phyloP scores from a whole-genome alignment of 1,140 invertebrate genomes.

The Pantala flavescens region DNA sequence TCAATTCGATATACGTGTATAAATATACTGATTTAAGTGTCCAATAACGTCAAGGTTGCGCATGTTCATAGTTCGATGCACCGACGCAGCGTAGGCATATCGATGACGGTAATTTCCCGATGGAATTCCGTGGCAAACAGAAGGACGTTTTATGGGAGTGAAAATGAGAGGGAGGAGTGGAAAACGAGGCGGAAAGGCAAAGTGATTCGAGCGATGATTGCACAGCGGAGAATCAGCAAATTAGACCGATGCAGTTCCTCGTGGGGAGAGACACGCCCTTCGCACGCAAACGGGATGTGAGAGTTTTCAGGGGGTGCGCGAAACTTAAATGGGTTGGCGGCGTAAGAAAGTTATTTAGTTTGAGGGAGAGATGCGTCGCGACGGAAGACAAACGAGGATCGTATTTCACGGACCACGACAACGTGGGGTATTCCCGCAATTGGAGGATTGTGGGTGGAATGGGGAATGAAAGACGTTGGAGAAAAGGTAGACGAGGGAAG shows the following conservation, averaged over 20 bases:
- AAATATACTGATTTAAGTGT: too few relatives aligned
- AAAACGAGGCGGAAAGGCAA: background rate
- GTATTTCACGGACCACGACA: background rate
- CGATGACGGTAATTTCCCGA: too few relatives aligned
- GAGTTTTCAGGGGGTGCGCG: background rate
- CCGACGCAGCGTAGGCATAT: too few relatives aligned
- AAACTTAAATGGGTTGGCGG: constrained; percentile 1
- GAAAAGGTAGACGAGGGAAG: background rate
- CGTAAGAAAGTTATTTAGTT: constrained; percentile 6
- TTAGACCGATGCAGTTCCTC: background rate
- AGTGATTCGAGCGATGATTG: background rate
- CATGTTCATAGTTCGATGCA: too few relatives aligned
- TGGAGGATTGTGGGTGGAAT: background rate
- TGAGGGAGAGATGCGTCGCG: background rate
- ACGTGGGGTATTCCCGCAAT: background rate
- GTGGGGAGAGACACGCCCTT: background rate
- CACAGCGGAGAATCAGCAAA: background rate
- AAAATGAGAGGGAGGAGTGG: background rate
- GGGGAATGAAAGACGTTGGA: background rate
- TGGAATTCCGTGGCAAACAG: too few relatives aligned
- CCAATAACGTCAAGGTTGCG: too few relatives aligned
- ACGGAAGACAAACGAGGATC: background rate
- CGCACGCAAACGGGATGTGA: background rate
- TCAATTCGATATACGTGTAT: too few relatives aligned
- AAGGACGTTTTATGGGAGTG: too few relatives aligned